Percentiles rank a stretch among this genome's conserved stretches.
These are phyloP conservation scores for Tridacna gigas DNA, from an alignment of 2,888 invertebrate species.

Conservation along the genomic window DNA sequence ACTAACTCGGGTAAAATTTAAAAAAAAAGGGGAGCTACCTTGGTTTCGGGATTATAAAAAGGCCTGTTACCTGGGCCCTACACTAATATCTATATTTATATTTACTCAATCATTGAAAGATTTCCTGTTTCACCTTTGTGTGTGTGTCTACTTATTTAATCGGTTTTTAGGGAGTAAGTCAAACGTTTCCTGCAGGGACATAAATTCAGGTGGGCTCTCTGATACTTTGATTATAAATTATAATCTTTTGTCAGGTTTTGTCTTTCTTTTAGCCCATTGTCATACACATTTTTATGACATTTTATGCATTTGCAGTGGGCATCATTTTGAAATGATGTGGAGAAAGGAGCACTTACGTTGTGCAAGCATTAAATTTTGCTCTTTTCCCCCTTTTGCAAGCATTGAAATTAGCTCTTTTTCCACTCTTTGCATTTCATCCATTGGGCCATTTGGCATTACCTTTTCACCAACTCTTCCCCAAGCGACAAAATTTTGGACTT, in stretches of 20 bases:
- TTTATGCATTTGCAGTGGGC: too few relatives aligned
- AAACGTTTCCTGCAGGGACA: background rate
- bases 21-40: slow-evolving; percentile 18
- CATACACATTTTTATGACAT: too few relatives aligned
- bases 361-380: too few relatives aligned
- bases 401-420: too few relatives aligned
- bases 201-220: background rate
- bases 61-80: slow-evolving; percentile 58
- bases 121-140: slow-evolving; percentile 63
- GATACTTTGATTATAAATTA: background rate
- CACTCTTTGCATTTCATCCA: too few relatives aligned
- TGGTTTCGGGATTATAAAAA: slow-evolving; percentile 7
- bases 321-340: too few relatives aligned
- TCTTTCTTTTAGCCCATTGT: too few relatives aligned
- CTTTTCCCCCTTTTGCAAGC: too few relatives aligned
- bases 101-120: slow-evolving; percentile 64
- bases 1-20: slow-evolving; percentile 2
- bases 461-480: too few relatives aligned
- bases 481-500: too few relatives aligned
- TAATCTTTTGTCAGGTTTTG: background rate
- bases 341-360: too few relatives aligned
- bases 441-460: too few relatives aligned
- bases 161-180: slow-evolving; percentile 22
- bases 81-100: slow-evolving; percentile 67
- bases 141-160: slow-evolving; percentile 40